Percentiles rank a stretch among this genome's conserved stretches.
Evolutionary conservation across 2,797 vertebrate species (phyloP).

Genomic region (Gadopsis bispinosus): DNA sequence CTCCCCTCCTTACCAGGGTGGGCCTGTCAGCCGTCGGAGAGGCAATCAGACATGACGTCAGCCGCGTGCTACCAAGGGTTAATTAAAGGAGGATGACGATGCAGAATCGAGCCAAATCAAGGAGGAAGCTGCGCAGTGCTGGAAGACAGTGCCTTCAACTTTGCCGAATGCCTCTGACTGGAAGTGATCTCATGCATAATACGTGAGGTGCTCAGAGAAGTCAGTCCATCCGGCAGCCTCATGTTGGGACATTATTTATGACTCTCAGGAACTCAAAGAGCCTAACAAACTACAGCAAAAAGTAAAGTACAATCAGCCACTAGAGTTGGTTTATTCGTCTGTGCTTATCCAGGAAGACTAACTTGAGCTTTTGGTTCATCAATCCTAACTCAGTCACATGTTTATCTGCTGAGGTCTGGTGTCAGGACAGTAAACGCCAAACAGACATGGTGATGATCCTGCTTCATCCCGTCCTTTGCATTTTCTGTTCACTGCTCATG

Average conservation of each 20-base stretch:
- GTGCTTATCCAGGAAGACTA: neutral
- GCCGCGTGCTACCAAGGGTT: constrained; percentile 60
- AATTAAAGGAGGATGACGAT: constrained; percentile 72
- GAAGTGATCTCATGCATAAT: constrained; percentile 73
- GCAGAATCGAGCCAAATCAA: constrained; percentile 57
- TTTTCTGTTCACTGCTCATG: neutral
- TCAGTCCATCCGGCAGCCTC: constrained; percentile 19
- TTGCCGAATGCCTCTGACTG: constrained; percentile 50
- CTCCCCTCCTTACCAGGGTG: constrained; percentile 48
- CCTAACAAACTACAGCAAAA: neutral
- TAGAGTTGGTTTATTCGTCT: neutral
- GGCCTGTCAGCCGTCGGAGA: constrained; percentile 63
- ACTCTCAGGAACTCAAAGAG: constrained; percentile 3
- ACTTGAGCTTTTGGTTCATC: neutral
- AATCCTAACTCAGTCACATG: neutral
- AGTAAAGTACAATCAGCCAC: neutral
- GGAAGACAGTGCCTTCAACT: constrained; percentile 20
- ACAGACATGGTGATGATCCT: too few relatives aligned
- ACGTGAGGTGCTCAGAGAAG: constrained; percentile 46
- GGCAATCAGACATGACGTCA: constrained; percentile 62
- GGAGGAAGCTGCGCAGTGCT: constrained; percentile 24
- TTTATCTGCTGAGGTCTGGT: constrained; percentile 16
- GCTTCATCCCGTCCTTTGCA: neutral
- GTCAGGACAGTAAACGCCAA: constrained; percentile 2
- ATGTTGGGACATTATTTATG: constrained; percentile 60